A percentile compares a stretch with the other conserved stretches of the same genome.
phyloP scores from a whole-genome alignment of 2,888 invertebrate species.

The Drosophila pseudotalamancana region DNA sequence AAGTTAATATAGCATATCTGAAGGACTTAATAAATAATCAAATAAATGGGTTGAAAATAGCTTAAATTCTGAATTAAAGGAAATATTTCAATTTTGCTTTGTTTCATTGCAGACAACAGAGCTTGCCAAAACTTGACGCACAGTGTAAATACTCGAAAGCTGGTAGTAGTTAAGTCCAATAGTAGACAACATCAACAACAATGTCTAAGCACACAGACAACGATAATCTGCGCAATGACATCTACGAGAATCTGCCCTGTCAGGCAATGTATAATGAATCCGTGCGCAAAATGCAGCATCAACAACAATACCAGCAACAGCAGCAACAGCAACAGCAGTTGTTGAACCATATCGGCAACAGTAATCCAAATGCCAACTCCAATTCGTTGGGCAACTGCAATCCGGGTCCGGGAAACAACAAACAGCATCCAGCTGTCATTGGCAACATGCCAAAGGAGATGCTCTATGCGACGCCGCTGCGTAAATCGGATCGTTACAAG shows the following conservation, averaged over 20 bases:
- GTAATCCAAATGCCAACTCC: conserved; percentile 73
- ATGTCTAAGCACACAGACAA: conserved; percentile 84
- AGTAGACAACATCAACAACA: conserved; percentile 36
- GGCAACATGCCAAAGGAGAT: conserved; percentile 82
- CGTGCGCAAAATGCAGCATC: conserved; percentile 84
- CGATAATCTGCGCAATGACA: conserved; percentile 84
- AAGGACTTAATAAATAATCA: conserved; percentile 17
- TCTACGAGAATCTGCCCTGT: conserved; percentile 84
- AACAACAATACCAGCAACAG: conserved; percentile 52
- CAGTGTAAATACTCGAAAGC: conserved; percentile 27
- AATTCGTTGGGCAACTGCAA: conserved; percentile 69
- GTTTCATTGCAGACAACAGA: conserved; percentile 43
- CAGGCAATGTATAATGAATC: conserved; percentile 85
- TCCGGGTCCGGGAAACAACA: conserved; percentile 43
- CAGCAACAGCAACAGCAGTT: conserved; percentile 44
- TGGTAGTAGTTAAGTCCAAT: conserved; percentile 3
- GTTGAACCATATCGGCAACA: conserved; percentile 44
- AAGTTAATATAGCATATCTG: conserved; percentile 13
- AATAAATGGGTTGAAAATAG: not conserved
- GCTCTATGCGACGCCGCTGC: conserved; percentile 84
- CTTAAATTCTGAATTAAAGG: not conserved
- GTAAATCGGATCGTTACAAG: conserved; percentile 84
- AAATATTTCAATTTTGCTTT: not conserved
- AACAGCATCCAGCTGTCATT: conserved; percentile 30
- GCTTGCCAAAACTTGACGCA: conserved; percentile 31